These are phyloP conservation scores for Falco columbarius DNA, from an alignment of 2,797 vertebrate genomes.

Conservation along the genomic window DNA sequence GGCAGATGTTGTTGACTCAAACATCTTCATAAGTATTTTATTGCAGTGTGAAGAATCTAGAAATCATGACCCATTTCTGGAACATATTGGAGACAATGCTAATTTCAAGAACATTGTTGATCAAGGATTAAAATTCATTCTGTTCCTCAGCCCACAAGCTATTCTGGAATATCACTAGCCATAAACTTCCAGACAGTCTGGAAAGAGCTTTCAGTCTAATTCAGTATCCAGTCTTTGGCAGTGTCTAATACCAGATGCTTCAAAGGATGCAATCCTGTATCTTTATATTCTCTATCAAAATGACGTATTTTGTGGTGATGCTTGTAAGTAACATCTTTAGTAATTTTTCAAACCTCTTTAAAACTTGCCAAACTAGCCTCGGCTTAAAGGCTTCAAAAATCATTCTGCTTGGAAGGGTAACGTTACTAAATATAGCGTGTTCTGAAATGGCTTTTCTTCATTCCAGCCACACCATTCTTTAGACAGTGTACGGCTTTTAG, in stretches of 20 bases:
- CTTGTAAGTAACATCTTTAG: background rate
- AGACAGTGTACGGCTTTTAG: background rate
- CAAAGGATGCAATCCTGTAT: background rate
- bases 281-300: slow-evolving; percentile 19
- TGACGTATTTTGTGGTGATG: background rate
- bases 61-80: background rate
- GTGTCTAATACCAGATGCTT: background rate
- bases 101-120: background rate
- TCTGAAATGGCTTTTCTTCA: background rate
- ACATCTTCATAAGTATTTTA: background rate
- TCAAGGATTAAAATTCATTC: background rate
- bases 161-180: background rate
- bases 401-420: background rate
- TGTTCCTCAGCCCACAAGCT: background rate
- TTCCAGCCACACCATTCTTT: background rate
- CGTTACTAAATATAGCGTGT: background rate
- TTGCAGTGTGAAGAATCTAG: background rate
- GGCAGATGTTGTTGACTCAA: background rate
- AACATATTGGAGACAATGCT: background rate
- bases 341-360: background rate
- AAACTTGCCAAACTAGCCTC: background rate
- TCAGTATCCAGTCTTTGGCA: background rate
- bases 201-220: background rate
- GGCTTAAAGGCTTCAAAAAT: background rate
- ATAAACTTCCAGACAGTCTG: slow-evolving; percentile 6